phyloP scores from a whole-genome alignment of 2,113 vertebrate species.

The Tapirus terrestris region DNA sequence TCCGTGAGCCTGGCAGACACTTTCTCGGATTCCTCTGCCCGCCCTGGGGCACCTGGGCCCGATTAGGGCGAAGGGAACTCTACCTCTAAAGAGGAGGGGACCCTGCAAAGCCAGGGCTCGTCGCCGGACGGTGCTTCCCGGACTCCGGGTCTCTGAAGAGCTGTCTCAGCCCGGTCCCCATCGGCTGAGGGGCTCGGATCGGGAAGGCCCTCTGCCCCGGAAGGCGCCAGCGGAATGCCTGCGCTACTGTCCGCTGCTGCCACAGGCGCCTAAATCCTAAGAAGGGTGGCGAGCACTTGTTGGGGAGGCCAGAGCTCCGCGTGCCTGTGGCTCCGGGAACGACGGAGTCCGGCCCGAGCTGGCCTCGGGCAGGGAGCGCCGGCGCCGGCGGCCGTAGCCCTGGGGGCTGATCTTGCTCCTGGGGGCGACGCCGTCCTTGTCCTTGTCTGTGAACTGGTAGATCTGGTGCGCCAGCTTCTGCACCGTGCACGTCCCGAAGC shows the following conservation, averaged over 20 bases:
- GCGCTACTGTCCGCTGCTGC: conserved; percentile 5
- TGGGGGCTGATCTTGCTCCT: conserved; percentile 90
- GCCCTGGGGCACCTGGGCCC: background rate
- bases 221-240: background rate
- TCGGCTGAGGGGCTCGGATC: conserved; percentile 43
- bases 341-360: background rate
- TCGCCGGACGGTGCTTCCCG: conserved; percentile 83
- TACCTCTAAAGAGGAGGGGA: background rate
- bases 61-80: background rate
- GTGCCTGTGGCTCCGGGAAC: conserved; percentile 64
- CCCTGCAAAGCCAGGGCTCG: conserved; percentile 53
- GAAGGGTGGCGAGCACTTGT: background rate
- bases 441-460: conserved; percentile 90
- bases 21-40: conserved; percentile 22
- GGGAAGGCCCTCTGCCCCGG: background rate
- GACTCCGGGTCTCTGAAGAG: conserved; percentile 72
- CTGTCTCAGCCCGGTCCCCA: conserved; percentile 71
- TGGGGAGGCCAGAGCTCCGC: background rate
- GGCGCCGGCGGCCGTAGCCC: conserved; percentile 94
- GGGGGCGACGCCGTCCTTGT: conserved; percentile 89
- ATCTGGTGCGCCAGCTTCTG: conserved; percentile 93
- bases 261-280: conserved; percentile 6
- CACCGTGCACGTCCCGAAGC: conserved; percentile 94
- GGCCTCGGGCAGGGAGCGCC: conserved; percentile 84
- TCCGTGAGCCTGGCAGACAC: background rate